Percentiles rank a stretch among this genome's conserved stretches.
Conservation (phyloP, 2,113 vertebrate genomes). For the Clarias macrocephalus region DNA sequence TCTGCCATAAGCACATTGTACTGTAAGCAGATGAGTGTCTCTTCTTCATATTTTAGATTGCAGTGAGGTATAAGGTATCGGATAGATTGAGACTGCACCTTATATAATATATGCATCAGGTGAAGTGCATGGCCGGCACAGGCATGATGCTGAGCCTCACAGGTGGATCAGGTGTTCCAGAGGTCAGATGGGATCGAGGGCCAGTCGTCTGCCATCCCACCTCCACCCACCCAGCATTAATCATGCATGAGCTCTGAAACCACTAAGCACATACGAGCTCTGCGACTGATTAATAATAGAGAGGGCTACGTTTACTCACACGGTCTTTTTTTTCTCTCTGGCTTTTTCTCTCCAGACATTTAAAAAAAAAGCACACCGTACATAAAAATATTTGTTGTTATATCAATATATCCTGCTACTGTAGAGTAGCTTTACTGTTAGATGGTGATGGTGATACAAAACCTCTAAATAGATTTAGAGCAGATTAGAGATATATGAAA, state of each 20-base stretch:
- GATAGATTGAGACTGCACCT: neutral
- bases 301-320: slow-evolving; percentile 52
- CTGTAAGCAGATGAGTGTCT: neutral
- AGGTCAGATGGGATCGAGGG: slow-evolving; percentile 33
- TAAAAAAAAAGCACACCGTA: slow-evolving; percentile 4
- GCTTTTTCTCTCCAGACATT: neutral
- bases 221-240: slow-evolving; percentile 57
- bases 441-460: neutral
- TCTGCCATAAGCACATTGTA: neutral
- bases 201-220: slow-evolving; percentile 18
- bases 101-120: neutral
- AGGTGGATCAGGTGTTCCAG: slow-evolving; percentile 42
- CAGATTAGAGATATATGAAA: neutral
- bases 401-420: neutral
- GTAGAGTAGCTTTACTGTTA: neutral
- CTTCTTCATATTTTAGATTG: neutral
- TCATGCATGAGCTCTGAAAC: slow-evolving; percentile 68
- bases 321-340: neutral
- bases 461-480: slow-evolving; percentile 3
- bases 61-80: neutral
- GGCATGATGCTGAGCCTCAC: slow-evolving; percentile 10
- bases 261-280: slow-evolving; percentile 44
- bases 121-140: slow-evolving; percentile 7
- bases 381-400: slow-evolving; percentile 6
- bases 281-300: slow-evolving; percentile 72